phyloP scores from a whole-genome alignment of 2,113 vertebrate genomes.

The Pteruthius melanotis region DNA sequence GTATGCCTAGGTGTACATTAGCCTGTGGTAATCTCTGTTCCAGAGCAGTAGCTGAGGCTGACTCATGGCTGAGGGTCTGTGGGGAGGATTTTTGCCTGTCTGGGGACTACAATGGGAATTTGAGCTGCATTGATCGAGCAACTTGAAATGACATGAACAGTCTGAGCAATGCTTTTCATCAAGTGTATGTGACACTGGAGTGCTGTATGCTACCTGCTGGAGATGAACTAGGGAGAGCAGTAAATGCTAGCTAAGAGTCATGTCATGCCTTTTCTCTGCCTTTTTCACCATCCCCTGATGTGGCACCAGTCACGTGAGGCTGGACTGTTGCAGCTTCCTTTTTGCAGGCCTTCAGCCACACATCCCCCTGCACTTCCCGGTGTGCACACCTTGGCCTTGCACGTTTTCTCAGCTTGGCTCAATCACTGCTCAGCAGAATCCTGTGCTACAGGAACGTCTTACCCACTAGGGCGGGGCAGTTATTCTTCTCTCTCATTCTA shows the following conservation, averaged over 20 bases:
- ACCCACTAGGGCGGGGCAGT: neutral
- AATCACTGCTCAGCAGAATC: neutral
- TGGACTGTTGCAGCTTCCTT: neutral
- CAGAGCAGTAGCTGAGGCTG: neutral
- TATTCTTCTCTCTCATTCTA: neutral
- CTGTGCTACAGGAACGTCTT: neutral
- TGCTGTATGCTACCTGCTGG: neutral
- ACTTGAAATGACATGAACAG: neutral
- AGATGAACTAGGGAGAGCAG: neutral
- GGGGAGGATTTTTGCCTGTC: neutral
- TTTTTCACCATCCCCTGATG: neutral
- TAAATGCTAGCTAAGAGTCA: neutral
- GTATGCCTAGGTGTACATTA: neutral
- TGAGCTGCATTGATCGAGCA: neutral
- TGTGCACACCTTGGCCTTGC: neutral
- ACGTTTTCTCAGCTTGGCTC: neutral
- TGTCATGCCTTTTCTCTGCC: neutral
- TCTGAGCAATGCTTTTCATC: neutral
- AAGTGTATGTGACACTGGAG: neutral
- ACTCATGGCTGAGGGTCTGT: neutral
- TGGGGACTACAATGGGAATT: neutral
- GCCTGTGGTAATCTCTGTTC: neutral
- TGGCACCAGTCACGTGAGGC: neutral
- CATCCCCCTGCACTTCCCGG: neutral
- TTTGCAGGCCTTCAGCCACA: neutral